Evolutionary conservation across 1,140 invertebrate genomes (phyloP), one percentile per base, ranked within the genome.

Genomic region (Phthorimaea operculella): DNA sequence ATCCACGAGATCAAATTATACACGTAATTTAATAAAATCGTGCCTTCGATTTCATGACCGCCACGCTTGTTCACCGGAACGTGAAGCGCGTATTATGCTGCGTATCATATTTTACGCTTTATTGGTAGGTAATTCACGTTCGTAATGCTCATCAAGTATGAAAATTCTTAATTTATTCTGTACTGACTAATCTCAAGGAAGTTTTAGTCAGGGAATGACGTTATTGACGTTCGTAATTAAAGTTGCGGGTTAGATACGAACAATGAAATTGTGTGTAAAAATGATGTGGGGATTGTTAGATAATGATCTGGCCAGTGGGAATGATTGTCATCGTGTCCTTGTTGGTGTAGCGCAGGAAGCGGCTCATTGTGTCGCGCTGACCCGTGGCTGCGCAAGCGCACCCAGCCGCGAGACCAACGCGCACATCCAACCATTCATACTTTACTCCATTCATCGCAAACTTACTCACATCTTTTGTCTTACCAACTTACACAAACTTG

Each of bases 271-370:
- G 21, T 28, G 2, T 28, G 21, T 28, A 28, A 28, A 39, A 39
- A 10, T 39, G n/a, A 39, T 39, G 36, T 39, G 36, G 8, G 3
- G 36, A 39, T 39, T 9, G n/a, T n/a, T 12, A 47, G 45, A 60
- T 59, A 63, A 60, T 60, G 60, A 64, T 56, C 53, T 57, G 52
- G 58, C 55, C 57, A 57, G 52, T 51, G 59, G 51, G 42, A 45
- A 39, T 54, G 48, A 58, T 64, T 65, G 72, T 70, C 65, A 62
- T 15, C 44, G n/a, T 15, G 72, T 78, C 73, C 74, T 78, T 76
- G 75, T 60, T 60, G 59, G 63, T 52, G 61, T 53, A 10, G 48
- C 71, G 63, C 76, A 82, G 79, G 79, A 82, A 79, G 66, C 77
- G 44, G 59, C 67, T 79, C 66, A 63, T 79, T 79, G 76, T 72